These are phyloP conservation scores for Tinea semifulvella DNA, from an alignment of 2,888 invertebrate species.

Conservation along the genomic window DNA sequence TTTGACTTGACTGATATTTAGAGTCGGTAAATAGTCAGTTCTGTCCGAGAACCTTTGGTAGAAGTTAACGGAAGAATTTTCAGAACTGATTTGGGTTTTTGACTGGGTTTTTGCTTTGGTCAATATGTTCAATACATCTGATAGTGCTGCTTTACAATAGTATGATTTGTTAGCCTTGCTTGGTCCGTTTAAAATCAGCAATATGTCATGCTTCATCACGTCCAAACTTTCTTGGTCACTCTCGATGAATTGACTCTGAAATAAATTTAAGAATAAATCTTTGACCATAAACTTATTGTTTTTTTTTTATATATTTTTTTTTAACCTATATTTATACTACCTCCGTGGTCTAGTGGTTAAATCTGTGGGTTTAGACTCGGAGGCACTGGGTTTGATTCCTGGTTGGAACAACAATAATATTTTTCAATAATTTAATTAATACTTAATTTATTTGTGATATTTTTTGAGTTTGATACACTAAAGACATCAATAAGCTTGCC, in stretches of 20 bases:
- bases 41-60: slow-evolving; percentile 65
- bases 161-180: slow-evolving; percentile 55
- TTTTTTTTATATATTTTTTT: too few relatives aligned
- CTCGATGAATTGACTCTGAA: slow-evolving; percentile 64
- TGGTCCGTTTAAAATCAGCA: slow-evolving; percentile 69
- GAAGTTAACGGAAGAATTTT: slow-evolving; percentile 39
- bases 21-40: slow-evolving; percentile 48
- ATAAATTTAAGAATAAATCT: slow-evolving; percentile 21
- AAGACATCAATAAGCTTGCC: too few relatives aligned
- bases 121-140: slow-evolving; percentile 70
- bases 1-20: slow-evolving; percentile 63
- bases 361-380: too few relatives aligned
- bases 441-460: too few relatives aligned
- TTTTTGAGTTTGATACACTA: too few relatives aligned
- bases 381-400: too few relatives aligned
- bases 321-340: too few relatives aligned
- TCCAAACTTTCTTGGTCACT: slow-evolving; percentile 65
- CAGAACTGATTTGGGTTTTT: slow-evolving; percentile 25
- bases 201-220: slow-evolving; percentile 69
- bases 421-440: too few relatives aligned
- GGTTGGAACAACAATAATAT: too few relatives aligned
- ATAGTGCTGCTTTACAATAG: slow-evolving; percentile 72
- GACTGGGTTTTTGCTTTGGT: slow-evolving; percentile 40
- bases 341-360: too few relatives aligned
- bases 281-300: too few relatives aligned